These are phyloP conservation scores for Pelochelys cantorii DNA, from an alignment of 2,797 vertebrate genomes.

Conservation along the genomic window DNA sequence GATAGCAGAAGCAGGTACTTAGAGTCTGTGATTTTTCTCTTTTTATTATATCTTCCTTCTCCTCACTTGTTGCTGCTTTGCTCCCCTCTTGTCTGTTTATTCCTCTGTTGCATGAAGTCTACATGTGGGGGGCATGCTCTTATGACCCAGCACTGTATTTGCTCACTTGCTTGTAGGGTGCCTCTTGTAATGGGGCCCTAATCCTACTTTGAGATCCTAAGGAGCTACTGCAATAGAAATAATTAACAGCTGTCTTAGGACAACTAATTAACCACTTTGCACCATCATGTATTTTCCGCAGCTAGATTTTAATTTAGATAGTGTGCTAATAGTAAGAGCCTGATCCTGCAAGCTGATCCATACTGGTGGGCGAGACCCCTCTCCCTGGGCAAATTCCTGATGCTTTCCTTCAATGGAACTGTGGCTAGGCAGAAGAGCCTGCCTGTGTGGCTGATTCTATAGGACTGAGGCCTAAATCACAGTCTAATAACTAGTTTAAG, in stretches of 20 bases:
- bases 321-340: rapidly evolving
- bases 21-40: not conserved
- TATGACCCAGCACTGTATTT: rapidly evolving
- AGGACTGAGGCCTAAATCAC: not conserved
- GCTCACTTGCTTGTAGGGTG: rapidly evolving
- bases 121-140: rapidly evolving
- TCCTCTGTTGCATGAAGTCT: rapidly evolving
- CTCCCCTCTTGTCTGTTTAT: rapidly evolving
- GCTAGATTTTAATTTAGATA: rapidly evolving
- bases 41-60: not conserved
- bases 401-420: rapidly evolving
- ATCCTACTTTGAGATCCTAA: not conserved
- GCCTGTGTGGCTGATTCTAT: rapidly evolving
- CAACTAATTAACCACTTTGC: rapidly evolving
- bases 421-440: rapidly evolving
- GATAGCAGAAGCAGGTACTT: not conserved
- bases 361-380: no score
- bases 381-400: not conserved
- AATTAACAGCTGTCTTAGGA: rapidly evolving
- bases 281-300: rapidly evolving
- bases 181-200: rapidly evolving
- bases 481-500: not conserved
- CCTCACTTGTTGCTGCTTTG: rapidly evolving
- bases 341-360: not conserved
- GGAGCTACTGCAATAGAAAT: rapidly evolving